Evolutionary conservation across 2,888 invertebrate species (phyloP), one percentile per base, ranked within the genome.

Genomic region (Leptothorax acervorum): DNA sequence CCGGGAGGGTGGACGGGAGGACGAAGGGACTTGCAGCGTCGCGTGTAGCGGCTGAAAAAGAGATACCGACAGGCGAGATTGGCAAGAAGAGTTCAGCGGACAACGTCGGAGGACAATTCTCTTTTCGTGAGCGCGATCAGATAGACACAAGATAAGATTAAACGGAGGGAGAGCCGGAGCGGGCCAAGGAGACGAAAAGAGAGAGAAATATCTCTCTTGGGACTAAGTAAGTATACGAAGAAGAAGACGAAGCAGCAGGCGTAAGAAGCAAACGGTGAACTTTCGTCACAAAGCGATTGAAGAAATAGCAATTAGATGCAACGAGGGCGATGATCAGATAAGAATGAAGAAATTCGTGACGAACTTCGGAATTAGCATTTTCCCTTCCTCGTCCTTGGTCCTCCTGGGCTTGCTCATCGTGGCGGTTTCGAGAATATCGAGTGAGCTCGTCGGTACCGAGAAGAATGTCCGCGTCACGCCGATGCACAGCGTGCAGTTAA

Each of bases 401-500:
- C n/a, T 76, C 4, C 18, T 82, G 53, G 45, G 55, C 31, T 23
- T 53, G 53, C 63, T 71, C 31, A 15, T 18, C 45, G 42, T 9
- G 53, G 42, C 60, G 39, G 28, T 79, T 18, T 42, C 42, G 18
- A 53, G 23, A 12, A n/a, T 23, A 28, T 23, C 68, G 42, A 31
- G 3, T 18, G 71, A 23, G 1, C 71, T 71, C 15, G 71, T 39
- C 48, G 31, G 12, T 15, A 6, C 9, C 42, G 42, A 70, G 68
- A 81, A 23, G 62, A 48, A 11, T 11, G 28, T 9, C 35, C 55
- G 11, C 1, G 45, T 79, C 12, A 93, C 93, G 6, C 93, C 93
- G 0, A 95, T 96, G 85, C 96, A 96, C 90, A 97, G 96, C 95
- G 95, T 96, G 35, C 94, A 95, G 18, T 94, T 97, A n/a, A 96